These are phyloP conservation scores for Eilema depressum DNA, from an alignment of 2,888 invertebrate genomes.

Conservation along the genomic window DNA sequence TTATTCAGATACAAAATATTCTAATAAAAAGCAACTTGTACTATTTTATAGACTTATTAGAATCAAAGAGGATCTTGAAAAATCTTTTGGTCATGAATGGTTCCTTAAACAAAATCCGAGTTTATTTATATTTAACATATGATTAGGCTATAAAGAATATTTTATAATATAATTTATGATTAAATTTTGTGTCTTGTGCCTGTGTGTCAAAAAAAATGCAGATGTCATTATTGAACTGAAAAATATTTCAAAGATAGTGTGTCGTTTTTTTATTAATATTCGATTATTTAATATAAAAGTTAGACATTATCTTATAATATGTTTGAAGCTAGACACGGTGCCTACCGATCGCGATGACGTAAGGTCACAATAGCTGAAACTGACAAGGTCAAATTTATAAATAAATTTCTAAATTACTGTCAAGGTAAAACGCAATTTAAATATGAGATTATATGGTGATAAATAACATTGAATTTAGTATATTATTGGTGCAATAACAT, in stretches of 20 bases:
- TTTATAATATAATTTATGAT: background rate
- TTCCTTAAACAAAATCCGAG: background rate
- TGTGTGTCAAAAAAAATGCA: background rate
- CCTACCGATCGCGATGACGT: conserved; percentile 66
- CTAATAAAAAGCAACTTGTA: background rate
- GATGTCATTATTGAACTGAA: background rate
- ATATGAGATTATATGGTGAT: background rate
- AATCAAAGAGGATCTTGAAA: background rate
- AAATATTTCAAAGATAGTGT: background rate
- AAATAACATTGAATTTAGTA: background rate
- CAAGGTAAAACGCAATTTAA: conserved; percentile 38
- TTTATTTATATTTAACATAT: background rate
- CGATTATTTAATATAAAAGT: background rate
- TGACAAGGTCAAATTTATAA: conserved; percentile 83
- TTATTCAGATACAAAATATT: no score
- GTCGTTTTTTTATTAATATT: background rate
- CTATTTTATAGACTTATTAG: background rate
- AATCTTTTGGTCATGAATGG: background rate
- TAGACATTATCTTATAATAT: background rate
- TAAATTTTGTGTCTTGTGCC: background rate
- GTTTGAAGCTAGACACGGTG: conserved; percentile 29
- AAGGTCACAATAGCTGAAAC: conserved; percentile 75
- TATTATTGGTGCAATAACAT: background rate
- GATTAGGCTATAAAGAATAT: background rate
- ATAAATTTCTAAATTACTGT: conserved; percentile 58